Evolutionary conservation across 2,888 invertebrate species (phyloP).

Genomic region (Sthenelais limicola): DNA sequence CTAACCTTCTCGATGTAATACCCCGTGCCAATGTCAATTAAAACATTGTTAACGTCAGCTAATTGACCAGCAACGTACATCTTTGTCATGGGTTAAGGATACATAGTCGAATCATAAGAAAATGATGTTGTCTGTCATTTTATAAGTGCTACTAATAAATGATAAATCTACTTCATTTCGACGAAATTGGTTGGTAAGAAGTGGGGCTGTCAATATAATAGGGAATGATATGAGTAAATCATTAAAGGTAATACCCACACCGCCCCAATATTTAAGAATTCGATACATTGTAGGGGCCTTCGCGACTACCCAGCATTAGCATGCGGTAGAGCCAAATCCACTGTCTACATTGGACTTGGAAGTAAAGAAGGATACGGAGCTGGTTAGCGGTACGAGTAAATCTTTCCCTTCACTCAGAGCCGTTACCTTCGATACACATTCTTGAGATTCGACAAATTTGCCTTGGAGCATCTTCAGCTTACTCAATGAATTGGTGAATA

Average conservation of each 20-base stretch:
- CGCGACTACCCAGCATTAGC: neutral
- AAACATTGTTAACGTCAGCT: constrained; percentile 86
- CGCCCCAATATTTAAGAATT: no score
- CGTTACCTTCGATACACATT: constrained; percentile 80
- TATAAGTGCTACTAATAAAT: no score
- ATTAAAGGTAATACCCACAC: no score
- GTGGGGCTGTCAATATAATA: no score
- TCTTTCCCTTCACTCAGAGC: constrained; percentile 85
- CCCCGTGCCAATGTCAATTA: constrained; percentile 97
- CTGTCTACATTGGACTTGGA: no score
- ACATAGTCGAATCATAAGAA: neutral
- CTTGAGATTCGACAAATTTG: constrained; percentile 91
- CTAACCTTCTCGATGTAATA: constrained; percentile 94
- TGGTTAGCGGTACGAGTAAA: constrained; percentile 93
- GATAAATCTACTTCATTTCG: no score
- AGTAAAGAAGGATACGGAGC: constrained; percentile 80
- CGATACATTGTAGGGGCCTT: no score
- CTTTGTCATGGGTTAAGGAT: constrained; percentile 56
- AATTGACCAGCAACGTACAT: constrained; percentile 97
- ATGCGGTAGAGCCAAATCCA: no score
- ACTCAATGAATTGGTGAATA: constrained; percentile 91
- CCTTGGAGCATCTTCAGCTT: constrained; percentile 90
- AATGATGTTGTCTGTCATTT: no score
- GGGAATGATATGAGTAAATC: no score
- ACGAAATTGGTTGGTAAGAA: no score